phyloP scores from a whole-genome alignment of 2,113 vertebrate genomes.

The Chunga burmeisteri region DNA sequence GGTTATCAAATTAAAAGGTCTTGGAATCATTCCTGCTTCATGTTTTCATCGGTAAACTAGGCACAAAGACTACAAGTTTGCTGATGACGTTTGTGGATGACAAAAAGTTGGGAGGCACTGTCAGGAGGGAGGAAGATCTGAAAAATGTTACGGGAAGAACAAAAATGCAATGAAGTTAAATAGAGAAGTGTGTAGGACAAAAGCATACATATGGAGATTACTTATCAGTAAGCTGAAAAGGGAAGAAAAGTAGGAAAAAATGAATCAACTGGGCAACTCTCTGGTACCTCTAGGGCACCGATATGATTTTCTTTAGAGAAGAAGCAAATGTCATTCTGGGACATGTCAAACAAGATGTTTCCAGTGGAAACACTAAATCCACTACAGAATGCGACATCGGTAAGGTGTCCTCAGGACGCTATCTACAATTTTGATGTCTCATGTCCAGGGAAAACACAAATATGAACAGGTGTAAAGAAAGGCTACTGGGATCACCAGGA shows the following conservation, averaged over 20 bases:
- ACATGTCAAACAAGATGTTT: neutral
- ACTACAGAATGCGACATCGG: neutral
- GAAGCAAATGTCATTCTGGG: neutral
- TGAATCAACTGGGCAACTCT: neutral
- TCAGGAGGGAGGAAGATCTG: neutral
- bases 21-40: neutral
- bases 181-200: neutral
- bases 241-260: neutral
- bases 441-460: neutral
- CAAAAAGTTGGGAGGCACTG: neutral
- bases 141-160: neutral
- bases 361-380: neutral
- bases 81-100: neutral
- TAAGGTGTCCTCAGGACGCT: neutral
- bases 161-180: neutral
- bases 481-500: neutral
- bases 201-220: neutral
- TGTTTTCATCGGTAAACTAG: neutral
- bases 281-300: rapidly evolving
- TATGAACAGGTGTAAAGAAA: neutral
- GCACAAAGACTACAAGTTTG: neutral
- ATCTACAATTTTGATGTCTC: neutral
- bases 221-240: neutral
- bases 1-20: neutral
- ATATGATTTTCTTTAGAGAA: neutral